phyloP scores from a whole-genome alignment of 2,113 vertebrate species.

The Mustela lutreola region DNA sequence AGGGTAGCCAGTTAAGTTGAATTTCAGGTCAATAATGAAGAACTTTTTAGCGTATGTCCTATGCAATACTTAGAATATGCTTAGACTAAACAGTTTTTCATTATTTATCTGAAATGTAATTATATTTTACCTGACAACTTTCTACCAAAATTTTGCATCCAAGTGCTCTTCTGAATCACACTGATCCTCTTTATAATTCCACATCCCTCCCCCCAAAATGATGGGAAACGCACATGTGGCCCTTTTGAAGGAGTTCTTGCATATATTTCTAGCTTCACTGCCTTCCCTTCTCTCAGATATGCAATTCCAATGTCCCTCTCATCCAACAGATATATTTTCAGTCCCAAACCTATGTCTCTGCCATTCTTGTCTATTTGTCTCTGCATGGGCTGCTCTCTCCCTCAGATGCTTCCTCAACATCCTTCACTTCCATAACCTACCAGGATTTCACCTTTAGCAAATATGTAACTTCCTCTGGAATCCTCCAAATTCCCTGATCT shows the following conservation, averaged over 20 bases:
- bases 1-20: neutral
- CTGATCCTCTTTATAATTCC: neutral
- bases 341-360: neutral
- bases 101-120: neutral
- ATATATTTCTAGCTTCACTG: neutral
- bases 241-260: neutral
- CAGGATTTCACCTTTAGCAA: neutral
- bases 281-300: neutral
- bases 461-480: neutral
- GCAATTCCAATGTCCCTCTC: neutral
- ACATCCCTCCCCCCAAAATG: fast-evolving
- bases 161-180: neutral
- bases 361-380: neutral
- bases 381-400: neutral
- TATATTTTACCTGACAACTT: neutral
- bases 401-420: neutral
- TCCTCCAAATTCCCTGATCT: neutral
- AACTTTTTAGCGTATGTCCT: neutral
- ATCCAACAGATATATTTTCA: neutral
- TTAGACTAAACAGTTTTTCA: neutral
- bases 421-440: fast-evolving
- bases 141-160: neutral
- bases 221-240: neutral
- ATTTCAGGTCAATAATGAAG: neutral
- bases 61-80: neutral